These are phyloP conservation scores for Mythimna vitellina DNA, from an alignment of 2,888 invertebrate species.

Conservation along the genomic window DNA sequence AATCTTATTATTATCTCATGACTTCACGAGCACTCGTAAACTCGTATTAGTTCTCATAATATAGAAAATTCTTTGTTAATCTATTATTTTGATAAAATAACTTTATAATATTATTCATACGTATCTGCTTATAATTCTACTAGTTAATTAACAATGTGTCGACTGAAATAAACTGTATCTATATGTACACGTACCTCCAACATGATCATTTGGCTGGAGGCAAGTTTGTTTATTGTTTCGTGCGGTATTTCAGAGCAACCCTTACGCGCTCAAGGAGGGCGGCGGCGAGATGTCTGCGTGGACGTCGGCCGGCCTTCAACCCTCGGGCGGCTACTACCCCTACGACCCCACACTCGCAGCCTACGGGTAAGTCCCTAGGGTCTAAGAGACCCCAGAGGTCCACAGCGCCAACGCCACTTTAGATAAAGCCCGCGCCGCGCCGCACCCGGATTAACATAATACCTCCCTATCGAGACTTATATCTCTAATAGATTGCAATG, in stretches of 20 bases:
- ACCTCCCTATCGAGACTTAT: slow-evolving; percentile 86
- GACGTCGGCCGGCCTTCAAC: slow-evolving; percentile 97
- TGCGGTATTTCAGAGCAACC: slow-evolving; percentile 95
- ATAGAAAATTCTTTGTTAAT: background rate
- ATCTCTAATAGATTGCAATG: slow-evolving; percentile 88
- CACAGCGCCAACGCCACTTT: slow-evolving; percentile 83
- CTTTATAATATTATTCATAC: background rate
- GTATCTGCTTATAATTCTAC: slow-evolving; percentile 1
- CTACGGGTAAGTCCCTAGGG: slow-evolving; percentile 95
- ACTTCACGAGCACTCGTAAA: no score
- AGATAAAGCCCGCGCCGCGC: slow-evolving; percentile 87
- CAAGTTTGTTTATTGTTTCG: slow-evolving; percentile 75
- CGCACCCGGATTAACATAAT: slow-evolving; percentile 86
- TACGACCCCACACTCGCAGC: slow-evolving; percentile 98
- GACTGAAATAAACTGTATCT: slow-evolving; percentile 61
- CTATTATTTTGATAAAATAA: background rate
- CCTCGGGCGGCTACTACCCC: slow-evolving; percentile 97
- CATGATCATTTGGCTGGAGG: slow-evolving; percentile 47
- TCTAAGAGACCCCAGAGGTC: slow-evolving; percentile 78
- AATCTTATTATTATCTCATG: no score
- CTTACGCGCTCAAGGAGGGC: slow-evolving; percentile 96
- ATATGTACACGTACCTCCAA: slow-evolving; percentile 31
- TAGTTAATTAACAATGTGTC: slow-evolving; percentile 26
- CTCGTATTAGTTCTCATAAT: background rate
- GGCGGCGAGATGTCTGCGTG: slow-evolving; percentile 97